These are phyloP conservation scores for Pogonocherus hispidulus DNA, from an alignment of 2,888 invertebrate genomes.

Conservation along the genomic window DNA sequence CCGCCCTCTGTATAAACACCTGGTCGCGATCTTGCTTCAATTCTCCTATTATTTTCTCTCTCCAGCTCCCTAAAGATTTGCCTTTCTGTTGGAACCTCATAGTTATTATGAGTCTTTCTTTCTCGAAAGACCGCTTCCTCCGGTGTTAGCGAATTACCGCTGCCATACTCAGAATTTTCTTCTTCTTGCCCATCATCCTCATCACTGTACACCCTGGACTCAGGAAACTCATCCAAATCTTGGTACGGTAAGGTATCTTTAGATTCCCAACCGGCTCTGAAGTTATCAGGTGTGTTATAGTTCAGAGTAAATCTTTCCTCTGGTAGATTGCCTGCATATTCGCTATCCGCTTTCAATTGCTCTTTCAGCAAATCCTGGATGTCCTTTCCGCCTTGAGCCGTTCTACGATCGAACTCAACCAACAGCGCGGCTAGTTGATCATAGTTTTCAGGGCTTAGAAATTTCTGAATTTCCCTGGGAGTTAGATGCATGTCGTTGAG, in stretches of 20 bases:
- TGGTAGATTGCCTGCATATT: slow-evolving; percentile 41
- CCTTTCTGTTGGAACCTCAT: slow-evolving; percentile 27
- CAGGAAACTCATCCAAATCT: slow-evolving; percentile 63
- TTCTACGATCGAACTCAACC: slow-evolving; percentile 49
- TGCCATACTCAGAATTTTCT: slow-evolving; percentile 60
- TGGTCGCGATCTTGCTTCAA: slow-evolving; percentile 47
- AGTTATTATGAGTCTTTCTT: slow-evolving; percentile 18
- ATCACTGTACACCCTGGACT: slow-evolving; percentile 73
- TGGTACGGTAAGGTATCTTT: slow-evolving; percentile 56
- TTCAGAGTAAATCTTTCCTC: slow-evolving; percentile 63
- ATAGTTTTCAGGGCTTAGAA: slow-evolving; percentile 58
- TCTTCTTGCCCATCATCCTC: slow-evolving; percentile 68
- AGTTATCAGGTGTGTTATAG: slow-evolving; percentile 70
- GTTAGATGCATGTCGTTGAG: slow-evolving; percentile 56
- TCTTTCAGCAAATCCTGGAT: slow-evolving; percentile 26
- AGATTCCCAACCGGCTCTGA: slow-evolving; percentile 68
- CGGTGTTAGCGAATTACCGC: slow-evolving; percentile 52
- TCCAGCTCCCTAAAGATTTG: slow-evolving; percentile 61
- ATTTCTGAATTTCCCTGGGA: slow-evolving; percentile 57
- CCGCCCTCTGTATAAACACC: slow-evolving; percentile 77
- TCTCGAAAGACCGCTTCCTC: slow-evolving; percentile 42
- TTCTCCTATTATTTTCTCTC: slow-evolving; percentile 49
- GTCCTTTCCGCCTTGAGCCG: slow-evolving; percentile 13
- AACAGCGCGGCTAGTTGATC: slow-evolving; percentile 53
- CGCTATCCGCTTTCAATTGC: slow-evolving; percentile 42